These are phyloP conservation scores for Rhynchotus rufescens DNA, from an alignment of 2,797 vertebrate species.

Conservation along the genomic window DNA sequence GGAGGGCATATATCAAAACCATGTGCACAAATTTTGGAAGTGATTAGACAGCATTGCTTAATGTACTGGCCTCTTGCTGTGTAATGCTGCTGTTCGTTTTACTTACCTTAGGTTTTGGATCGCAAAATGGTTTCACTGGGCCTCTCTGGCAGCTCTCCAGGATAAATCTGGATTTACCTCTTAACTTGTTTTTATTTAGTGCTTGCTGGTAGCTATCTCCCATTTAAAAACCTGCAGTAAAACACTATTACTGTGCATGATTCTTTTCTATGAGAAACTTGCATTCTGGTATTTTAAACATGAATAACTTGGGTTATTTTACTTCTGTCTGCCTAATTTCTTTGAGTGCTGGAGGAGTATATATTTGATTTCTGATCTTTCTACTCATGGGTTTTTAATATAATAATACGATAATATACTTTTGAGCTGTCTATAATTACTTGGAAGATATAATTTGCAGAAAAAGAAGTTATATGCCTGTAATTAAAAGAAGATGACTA, in stretches of 20 bases:
- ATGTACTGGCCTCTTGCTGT: neutral
- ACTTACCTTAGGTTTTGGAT: neutral
- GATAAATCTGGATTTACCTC: neutral
- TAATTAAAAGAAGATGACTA: constrained; percentile 62
- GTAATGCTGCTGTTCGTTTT: neutral
- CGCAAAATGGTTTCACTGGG: neutral
- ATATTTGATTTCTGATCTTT: constrained; percentile 66
- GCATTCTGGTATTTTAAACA: neutral
- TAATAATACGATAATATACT: constrained; percentile 55
- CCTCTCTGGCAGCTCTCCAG: neutral
- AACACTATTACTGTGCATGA: neutral
- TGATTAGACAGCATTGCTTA: neutral
- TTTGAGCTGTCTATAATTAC: constrained; percentile 59
- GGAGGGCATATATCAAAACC: neutral
- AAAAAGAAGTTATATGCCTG: constrained; percentile 7
- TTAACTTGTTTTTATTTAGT: neutral
- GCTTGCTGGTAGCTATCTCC: neutral
- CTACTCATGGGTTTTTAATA: constrained; percentile 18
- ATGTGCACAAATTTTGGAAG: neutral
- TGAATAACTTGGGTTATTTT: constrained; percentile 27
- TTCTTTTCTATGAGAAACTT: neutral
- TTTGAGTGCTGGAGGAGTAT: constrained; percentile 21
- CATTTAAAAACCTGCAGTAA: neutral
- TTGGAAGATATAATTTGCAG: constrained; percentile 35
- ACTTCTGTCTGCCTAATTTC: constrained; percentile 12